Percentiles rank a stretch among this genome's conserved stretches.
These are phyloP conservation scores for Astropecten irregularis DNA, from an alignment of 53 echinoderm and acorn worm species.

Conservation along the genomic window DNA sequence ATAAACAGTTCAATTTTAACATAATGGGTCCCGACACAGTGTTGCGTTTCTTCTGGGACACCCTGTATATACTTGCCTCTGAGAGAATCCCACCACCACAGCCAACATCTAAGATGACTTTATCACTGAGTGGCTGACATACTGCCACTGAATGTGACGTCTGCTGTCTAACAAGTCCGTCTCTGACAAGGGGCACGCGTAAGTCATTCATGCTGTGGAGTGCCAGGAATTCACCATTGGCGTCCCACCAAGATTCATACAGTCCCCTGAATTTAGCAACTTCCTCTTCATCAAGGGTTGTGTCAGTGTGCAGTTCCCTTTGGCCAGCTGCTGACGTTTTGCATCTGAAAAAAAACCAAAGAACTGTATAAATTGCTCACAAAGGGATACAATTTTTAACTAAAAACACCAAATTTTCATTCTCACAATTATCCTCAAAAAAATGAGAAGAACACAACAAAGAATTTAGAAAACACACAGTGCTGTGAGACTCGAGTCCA, in stretches of 20 bases:
- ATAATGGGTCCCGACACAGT: too few species aligned
- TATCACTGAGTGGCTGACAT: slow-evolving; percentile 67
- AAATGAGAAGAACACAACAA: too few species aligned
- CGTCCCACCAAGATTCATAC: slow-evolving; percentile 72
- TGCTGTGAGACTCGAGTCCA: too few species aligned
- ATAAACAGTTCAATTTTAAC: too few species aligned
- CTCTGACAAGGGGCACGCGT: slow-evolving; percentile 89
- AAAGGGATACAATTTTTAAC: too few species aligned
- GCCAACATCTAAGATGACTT: slow-evolving; percentile 86
- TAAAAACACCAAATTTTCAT: too few species aligned
- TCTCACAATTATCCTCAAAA: too few species aligned
- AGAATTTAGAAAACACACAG: too few species aligned
- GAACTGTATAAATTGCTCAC: too few species aligned
- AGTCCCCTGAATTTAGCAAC: slow-evolving; percentile 70
- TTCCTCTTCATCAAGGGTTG: slow-evolving; percentile 75
- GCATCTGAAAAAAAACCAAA: too few species aligned
- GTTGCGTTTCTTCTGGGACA: too few species aligned
- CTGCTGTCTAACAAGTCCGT: slow-evolving; percentile 18
- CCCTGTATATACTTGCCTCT: slow-evolving; percentile 82
- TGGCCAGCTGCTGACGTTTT: not conserved
- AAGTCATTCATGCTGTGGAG: slow-evolving; percentile 82
- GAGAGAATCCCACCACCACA: slow-evolving; percentile 94
- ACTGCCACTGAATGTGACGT: not conserved
- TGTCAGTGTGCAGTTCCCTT: slow-evolving; percentile 14
- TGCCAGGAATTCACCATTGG: slow-evolving; percentile 77